Evolutionary conservation across 2,888 invertebrate species (phyloP), one percentile per base, ranked within the genome.

Genomic region (Perithous albicinctus): DNA sequence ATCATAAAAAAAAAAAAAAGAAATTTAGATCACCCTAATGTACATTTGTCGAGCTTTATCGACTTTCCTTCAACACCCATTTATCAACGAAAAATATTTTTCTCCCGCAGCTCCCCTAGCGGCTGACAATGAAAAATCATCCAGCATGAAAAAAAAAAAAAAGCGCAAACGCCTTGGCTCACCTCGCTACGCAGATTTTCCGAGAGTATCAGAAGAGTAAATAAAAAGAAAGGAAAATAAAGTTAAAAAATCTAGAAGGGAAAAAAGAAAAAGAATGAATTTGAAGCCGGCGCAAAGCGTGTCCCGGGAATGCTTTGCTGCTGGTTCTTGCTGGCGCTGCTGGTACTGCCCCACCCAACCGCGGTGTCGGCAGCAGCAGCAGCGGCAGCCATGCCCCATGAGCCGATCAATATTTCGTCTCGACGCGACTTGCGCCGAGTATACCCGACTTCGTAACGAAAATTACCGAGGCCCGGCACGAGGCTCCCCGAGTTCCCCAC

Each of bases 341-440:
- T 51, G 67, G 51, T 35, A 69, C 74, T 85, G 84, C 85, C 85
- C 85, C 84, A 85, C 84, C 85, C 84, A 85, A 77, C 69, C 29
- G 26, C 72, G 26, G 64, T 56, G 82, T 48, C 78, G 64, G 61
- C 78, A 32, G 51, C 72, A n/a, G n/a, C n/a, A n/a, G n/a, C n/a
- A n/a, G 61, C 75, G 90, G 84, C 89, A 83, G 87, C 88, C 88
- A 89, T 88, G 88, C 86, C n/a, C n/a, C 87, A 84, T 86, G 87
- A 83, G 86, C 82, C 88, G 91, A 91, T 91, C 92, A 91, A 91
- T 92, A 89, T 89, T 92, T 93, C 93, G 93, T 93, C 93, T 93
- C 92, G 88, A 90, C 86, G 84, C 87, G 85, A 84, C 84, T 15
- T 64, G 35, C 80, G 54, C 26, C 89, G 90, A 85, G 43, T 2